Evolutionary conservation across 2,888 invertebrate species (phyloP).

Genomic region (Agelastica alni): DNA sequence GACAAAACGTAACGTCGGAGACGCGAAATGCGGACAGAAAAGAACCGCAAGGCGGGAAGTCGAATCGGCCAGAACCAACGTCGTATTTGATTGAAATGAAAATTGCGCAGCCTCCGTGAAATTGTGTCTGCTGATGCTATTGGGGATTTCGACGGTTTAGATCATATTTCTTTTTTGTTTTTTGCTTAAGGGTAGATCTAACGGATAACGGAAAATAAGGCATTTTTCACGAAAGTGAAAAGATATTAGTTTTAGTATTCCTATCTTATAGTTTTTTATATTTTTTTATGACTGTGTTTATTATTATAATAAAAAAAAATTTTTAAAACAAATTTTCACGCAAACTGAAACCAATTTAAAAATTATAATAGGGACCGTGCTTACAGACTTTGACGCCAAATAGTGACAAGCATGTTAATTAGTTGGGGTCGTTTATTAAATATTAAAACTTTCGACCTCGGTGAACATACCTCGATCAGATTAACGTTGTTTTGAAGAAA

Average conservation of each 20-base stretch:
- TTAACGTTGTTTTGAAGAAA: too few relatives aligned
- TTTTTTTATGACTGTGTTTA: too few relatives aligned
- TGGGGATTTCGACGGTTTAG: conserved; percentile 7
- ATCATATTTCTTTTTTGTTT: conserved; percentile 10
- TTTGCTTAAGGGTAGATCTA: background rate
- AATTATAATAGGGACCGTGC: too few relatives aligned
- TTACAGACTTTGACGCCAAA: too few relatives aligned
- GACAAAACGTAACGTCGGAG: conserved; percentile 17
- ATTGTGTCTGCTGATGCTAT: conserved; percentile 16
- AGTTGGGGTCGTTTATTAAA: too few relatives aligned
- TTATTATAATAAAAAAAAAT: too few relatives aligned
- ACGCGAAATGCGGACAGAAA: conserved; percentile 22
- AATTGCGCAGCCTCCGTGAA: conserved; percentile 19
- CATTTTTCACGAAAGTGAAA: background rate
- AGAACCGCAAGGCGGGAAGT: conserved; percentile 22
- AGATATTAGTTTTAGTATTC: background rate
- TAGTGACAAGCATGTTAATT: too few relatives aligned
- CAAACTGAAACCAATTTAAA: too few relatives aligned
- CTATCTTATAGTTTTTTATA: too few relatives aligned
- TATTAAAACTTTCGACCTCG: too few relatives aligned
- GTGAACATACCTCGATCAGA: too few relatives aligned
- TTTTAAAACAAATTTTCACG: too few relatives aligned
- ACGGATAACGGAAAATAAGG: conserved; percentile 2
- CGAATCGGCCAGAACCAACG: background rate
- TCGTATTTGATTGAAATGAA: conserved; percentile 20